A percentile compares a stretch with the other conserved stretches of the same genome.
phyloP scores from a whole-genome alignment of 1,140 invertebrate genomes.

The Aphelinus atriplicis region DNA sequence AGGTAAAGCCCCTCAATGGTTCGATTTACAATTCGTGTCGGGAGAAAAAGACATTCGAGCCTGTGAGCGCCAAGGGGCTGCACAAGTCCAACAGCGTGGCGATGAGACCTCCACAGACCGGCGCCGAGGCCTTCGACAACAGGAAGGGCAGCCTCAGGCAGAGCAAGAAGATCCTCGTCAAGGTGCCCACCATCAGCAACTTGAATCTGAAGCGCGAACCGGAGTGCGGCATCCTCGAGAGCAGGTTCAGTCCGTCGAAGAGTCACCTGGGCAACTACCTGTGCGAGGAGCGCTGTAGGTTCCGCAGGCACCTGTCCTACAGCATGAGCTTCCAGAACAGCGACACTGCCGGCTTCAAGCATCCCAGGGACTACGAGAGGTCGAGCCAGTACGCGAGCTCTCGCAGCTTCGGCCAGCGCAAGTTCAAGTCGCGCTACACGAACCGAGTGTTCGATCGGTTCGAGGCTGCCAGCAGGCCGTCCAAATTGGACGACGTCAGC shows the following conservation, averaged over 20 bases:
- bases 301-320: conserved; percentile 42
- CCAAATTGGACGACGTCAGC: conserved; percentile 44
- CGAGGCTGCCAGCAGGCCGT: background rate
- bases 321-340: conserved; percentile 53
- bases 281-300: conserved; percentile 36
- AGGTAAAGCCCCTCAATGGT: background rate
- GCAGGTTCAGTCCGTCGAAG: conserved; percentile 28
- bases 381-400: background rate
- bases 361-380: background rate
- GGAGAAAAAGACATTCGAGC: background rate
- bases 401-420: background rate
- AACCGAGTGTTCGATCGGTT: background rate
- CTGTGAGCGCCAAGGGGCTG: background rate
- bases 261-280: conserved; percentile 46
- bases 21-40: background rate
- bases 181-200: conserved; percentile 10
- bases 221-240: conserved; percentile 34
- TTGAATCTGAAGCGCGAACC: conserved; percentile 9
- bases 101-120: background rate
- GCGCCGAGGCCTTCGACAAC: background rate
- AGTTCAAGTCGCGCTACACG: background rate
- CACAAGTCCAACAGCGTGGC: background rate
- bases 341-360: conserved; percentile 32
- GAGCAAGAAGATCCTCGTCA: conserved; percentile 22
- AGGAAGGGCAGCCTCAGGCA: conserved; percentile 31